These are phyloP conservation scores for Vicugna pacos DNA, from an alignment of 2,113 vertebrate genomes.

Conservation along the genomic window DNA sequence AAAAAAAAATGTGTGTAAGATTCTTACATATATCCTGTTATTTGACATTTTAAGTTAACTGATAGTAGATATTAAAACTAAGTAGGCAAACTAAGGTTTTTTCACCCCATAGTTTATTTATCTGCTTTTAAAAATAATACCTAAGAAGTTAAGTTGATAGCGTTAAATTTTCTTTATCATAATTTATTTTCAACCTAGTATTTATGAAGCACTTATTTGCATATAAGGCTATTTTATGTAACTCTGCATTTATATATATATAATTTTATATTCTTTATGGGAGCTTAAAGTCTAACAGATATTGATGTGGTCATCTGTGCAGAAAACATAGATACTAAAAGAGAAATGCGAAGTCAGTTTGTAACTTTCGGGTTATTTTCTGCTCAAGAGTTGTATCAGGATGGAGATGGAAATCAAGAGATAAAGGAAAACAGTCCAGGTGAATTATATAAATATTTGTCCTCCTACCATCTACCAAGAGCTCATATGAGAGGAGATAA, in stretches of 20 bases:
- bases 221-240: background rate
- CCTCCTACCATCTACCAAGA: background rate
- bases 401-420: conserved; percentile 4
- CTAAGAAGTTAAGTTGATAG: background rate
- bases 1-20: conserved; percentile 36
- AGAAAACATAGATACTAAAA: background rate
- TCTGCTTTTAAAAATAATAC: background rate
- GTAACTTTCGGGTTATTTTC: conserved; percentile 15
- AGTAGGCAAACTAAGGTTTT: background rate
- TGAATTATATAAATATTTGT: conserved; percentile 6
- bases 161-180: background rate
- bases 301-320: background rate
- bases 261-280: background rate
- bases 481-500: background rate
- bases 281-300: background rate
- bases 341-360: background rate
- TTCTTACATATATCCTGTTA: background rate
- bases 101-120: background rate
- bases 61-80: conserved; percentile 24
- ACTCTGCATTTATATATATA: background rate
- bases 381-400: background rate
- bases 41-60: conserved; percentile 51
- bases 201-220: background rate
- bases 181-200: background rate
- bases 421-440: background rate